Conservation (phyloP, 92 coral and sea anemone genomes). For the Epizoanthus rinbou region DNA sequence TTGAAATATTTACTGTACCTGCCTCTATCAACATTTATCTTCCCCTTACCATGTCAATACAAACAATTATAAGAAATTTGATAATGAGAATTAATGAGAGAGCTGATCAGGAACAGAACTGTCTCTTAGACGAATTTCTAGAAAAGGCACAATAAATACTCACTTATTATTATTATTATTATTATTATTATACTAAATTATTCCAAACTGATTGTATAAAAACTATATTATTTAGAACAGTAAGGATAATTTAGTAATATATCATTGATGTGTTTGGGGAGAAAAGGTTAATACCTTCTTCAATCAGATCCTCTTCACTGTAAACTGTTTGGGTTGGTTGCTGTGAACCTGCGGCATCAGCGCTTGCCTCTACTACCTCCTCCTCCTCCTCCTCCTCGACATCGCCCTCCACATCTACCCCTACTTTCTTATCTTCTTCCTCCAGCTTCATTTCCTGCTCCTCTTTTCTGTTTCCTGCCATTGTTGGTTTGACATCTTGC, state of each 20-base stretch:
- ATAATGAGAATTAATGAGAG: too few relatives aligned
- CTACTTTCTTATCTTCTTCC: conserved; percentile 26
- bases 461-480: neutral
- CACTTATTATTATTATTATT: too few relatives aligned
- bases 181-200: too few relatives aligned
- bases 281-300: conserved; percentile 61
- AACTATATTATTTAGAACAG: neutral
- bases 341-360: neutral
- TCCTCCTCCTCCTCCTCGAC: conserved; percentile 43
- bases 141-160: too few relatives aligned
- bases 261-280: neutral
- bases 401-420: conserved; percentile 52
- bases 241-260: neutral
- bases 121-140: too few relatives aligned
- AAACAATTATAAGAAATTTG: too few relatives aligned
- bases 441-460: conserved; percentile 27
- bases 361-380: conserved; percentile 18
- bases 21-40: too few relatives aligned
- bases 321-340: conserved; percentile 54
- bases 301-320: conserved; percentile 90
- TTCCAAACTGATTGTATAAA: neutral
- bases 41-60: too few relatives aligned
- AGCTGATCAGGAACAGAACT: too few relatives aligned
- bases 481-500: conserved; percentile 24
- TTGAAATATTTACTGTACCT: too few relatives aligned